Evolutionary conservation across 2,113 vertebrate genomes (phyloP), one percentile per base, ranked within the genome.

Genomic region (Ursus arctos): DNA sequence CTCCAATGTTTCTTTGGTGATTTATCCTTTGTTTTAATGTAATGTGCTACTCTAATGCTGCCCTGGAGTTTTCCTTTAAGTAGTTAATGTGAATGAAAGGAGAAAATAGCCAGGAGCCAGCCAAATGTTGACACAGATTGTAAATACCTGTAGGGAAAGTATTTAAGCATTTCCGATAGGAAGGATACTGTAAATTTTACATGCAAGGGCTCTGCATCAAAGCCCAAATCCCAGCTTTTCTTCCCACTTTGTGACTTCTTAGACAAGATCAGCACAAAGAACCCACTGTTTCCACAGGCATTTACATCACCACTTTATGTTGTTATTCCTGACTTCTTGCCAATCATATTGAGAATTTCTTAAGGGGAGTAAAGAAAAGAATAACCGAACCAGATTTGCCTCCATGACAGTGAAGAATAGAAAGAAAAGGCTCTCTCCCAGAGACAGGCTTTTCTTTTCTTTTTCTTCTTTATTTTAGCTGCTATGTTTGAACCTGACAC

Each of bases 321-420:
- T 98, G 94, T 98, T 98, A 98, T 98, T 98, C 98, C 98, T 99
- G 98, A 98, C 96, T 97, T 97, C 98, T 98, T 98, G 98, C 98
- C 98, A 99, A 94, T 98, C 98, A 98, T 98, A 98, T 97, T 99
- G 98, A 98, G 95, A 0, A 21, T 97, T 98, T 98, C 97, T 97
- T 74, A 51, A 98, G 98, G 95, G 96, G 95, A 94, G 95, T 98
- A 87, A 98, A 98, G 74, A 79, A 98, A 76, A 97, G 95, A 97
- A 97, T 94, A 97, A 96, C 87, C 76, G 77, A 97, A 99, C 91
- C 94, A 97, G 97, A 96, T 98, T 94, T 98, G 97, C 97, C 96
- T 98, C 90, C 93, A 98, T 79, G 88, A 96, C 89, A 98, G 96
- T 49, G 57, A 97, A 97, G 97, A 98, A 95, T n/a, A 96, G 86